Evolutionary conservation across 2,797 vertebrate genomes (phyloP), one percentile per base, ranked within the genome.

Genomic region (Serranus cabrilla): DNA sequence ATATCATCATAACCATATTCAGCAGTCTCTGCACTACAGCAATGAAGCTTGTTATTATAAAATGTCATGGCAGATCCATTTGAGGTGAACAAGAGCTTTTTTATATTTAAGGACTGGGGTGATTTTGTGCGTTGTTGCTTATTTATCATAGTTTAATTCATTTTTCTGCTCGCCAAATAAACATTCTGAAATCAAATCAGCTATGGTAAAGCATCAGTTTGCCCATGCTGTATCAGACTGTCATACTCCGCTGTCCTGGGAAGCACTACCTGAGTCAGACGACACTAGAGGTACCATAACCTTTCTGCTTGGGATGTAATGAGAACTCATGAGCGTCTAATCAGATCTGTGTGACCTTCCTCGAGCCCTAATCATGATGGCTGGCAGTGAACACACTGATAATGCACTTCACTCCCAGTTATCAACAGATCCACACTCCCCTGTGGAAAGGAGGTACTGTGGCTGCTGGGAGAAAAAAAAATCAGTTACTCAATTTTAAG

Each of bases 391-490:
- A 88, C 91, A 88, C 86, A 91, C 89, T 81, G 91, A 93, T 93
- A 94, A 95, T 94, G 87, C 90, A 95, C 93, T 94, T 89, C 89
- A 87, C 87, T 87, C 84, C 78, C 89, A 86, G 92, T 92, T 94
- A 93, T 93, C 90, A 91, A 91, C 90, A 88, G 84, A 86, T 87
- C 83, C 85, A 81, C 81, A 77, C 74, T 84, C 85, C 82, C 86
- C 89, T 76, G 87, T 91, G 89, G 88, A 91, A 91, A 89, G 66
- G 71, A 88, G 75, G 70, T 40, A 40, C 37, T 60, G 64, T 52
- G 60, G 55, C 67, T 74, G 70, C 70, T 52, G 57, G 27, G 42
- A 46, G 18, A 5, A 25, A 31, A 50, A 45, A 45, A 72, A 71
- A 81, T 59, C 65, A 37, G 46, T 75, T 62, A 52, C 59, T 81